Evolutionary conservation across 1,140 invertebrate species (phyloP), one percentile per base, ranked within the genome.

Genomic region (Lepidurus couesii): DNA sequence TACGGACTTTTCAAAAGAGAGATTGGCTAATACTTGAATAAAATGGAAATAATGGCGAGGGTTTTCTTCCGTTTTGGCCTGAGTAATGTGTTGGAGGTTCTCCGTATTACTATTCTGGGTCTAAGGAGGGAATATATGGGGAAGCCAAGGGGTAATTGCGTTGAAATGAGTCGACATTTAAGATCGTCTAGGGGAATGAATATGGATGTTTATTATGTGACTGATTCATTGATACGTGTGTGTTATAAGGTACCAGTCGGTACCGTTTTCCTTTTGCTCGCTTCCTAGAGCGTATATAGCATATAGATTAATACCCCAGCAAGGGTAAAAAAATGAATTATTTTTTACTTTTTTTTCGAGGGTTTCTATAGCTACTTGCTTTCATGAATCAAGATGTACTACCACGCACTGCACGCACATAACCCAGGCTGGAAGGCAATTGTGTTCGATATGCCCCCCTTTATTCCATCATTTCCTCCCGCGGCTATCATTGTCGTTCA

Each of bases 401-500:
- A 65, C 53, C 53, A 21, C 53, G 53, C 53, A 65, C 53, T 65
- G 53, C 53, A 65, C 53, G 53, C 53, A 65, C 21, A 47, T 47
- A 10, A 10, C 16, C 16, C 53, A 21, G 5, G 8, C 16, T 21
- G n/a, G 53, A 21, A 65, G 53, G 53, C 53, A n/a, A 7, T 13
- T 21, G 3, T n/a, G 53, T 21, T 0, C 21, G 53, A 65, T 7
- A 34, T 1, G 1, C 53, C 53, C 16, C 53, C 6, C 53, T 65
- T 11, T 65, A 65, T 65, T 13, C 53, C 53, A 65, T 21, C 53
- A n/a, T 65, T 7, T 65, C 53, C 53, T 65, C 53, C 53, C 13
- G 53, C 53, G 53, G 53, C 53, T 65, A 65, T 65, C 53, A 65
- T 65, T 65, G 53, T 65, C 53, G 53, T 65, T 65, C 53, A 65